A percentile compares a stretch with the other conserved stretches of the same genome.
phyloP scores from a whole-genome alignment of 2,797 vertebrate species.

The Tragelaphus oryx region DNA sequence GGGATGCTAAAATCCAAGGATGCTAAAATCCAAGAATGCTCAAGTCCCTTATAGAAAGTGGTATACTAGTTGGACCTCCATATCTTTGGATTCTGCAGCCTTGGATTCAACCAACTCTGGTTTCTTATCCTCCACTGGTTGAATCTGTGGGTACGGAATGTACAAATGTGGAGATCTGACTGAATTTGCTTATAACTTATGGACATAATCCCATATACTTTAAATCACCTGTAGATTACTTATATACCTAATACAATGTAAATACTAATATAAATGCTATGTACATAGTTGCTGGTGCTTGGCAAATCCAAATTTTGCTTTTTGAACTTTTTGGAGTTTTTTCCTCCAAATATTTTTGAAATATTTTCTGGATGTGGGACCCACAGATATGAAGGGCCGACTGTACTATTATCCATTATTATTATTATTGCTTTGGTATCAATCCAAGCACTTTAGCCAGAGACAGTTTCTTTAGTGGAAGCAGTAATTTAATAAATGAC shows the following conservation, averaged over 20 bases:
- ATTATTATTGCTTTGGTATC: background rate
- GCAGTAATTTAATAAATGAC: slow-evolving; percentile 9
- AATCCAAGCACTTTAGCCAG: slow-evolving; percentile 16
- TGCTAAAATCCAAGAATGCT: background rate
- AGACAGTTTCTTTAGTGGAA: slow-evolving; percentile 38
- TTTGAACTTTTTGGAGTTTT: background rate
- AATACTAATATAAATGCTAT: background rate
- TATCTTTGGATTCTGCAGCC: background rate
- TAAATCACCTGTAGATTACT: background rate
- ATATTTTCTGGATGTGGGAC: background rate
- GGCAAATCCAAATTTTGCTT: background rate
- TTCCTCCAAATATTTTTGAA: background rate
- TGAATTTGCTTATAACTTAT: background rate
- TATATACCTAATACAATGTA: background rate
- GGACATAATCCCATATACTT: background rate
- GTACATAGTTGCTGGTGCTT: background rate
- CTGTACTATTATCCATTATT: background rate
- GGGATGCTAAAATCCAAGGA: background rate
- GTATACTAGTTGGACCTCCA: background rate
- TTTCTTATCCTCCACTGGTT: background rate
- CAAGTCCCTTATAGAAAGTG: background rate
- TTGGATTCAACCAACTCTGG: background rate
- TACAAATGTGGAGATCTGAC: background rate
- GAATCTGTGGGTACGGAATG: background rate
- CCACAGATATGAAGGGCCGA: background rate